Percentiles rank a stretch among this genome's conserved stretches.
phyloP scores from a whole-genome alignment of 2,113 vertebrate species.

The Rostratula benghalensis region DNA sequence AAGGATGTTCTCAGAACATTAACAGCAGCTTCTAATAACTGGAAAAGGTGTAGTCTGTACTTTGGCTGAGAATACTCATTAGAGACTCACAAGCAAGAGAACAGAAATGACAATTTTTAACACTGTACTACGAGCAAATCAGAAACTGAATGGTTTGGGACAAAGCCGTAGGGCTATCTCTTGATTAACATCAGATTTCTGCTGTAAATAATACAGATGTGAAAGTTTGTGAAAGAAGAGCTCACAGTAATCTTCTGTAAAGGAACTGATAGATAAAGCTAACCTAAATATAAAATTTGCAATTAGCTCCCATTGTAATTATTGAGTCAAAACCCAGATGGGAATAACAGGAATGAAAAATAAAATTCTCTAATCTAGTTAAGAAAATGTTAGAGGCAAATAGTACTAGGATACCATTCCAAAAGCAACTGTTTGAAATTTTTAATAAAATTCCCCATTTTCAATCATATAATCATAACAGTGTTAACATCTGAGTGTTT shows the following conservation, averaged over 20 bases:
- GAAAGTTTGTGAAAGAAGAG: background rate
- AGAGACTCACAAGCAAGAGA: background rate
- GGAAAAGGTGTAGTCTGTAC: background rate
- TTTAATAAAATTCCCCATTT: constrained; percentile 24
- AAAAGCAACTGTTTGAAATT: background rate
- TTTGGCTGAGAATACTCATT: background rate
- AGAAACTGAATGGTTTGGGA: background rate
- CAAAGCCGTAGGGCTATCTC: background rate
- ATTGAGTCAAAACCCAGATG: background rate
- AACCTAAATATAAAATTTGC: background rate
- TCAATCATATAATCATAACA: constrained; percentile 3
- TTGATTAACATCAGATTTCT: background rate
- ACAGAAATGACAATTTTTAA: background rate
- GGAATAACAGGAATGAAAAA: background rate
- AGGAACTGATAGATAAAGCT: background rate
- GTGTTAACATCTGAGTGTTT: constrained; percentile 12
- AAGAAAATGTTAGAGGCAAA: constrained; percentile 3
- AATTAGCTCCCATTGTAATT: background rate
- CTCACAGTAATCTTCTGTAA: background rate
- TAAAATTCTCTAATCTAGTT: background rate
- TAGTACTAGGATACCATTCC: background rate
- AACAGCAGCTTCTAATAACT: background rate
- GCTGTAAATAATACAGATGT: background rate
- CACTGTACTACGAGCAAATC: background rate
- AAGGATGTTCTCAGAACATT: background rate